Base-by-base conservation (phyloP, 1,140 invertebrate species). In the Cydia strobilella region DNA sequence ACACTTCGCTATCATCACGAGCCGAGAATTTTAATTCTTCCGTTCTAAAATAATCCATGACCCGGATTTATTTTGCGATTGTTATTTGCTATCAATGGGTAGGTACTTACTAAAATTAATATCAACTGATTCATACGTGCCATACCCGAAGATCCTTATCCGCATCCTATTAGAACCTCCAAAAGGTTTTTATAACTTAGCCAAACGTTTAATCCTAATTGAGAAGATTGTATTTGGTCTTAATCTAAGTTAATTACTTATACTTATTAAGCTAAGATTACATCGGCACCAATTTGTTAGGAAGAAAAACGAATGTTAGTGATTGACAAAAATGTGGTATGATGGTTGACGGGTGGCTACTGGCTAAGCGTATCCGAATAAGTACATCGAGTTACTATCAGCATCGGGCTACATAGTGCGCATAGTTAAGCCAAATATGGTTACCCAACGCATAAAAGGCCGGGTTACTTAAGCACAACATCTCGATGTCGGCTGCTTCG, bases 51-150 rank as follows among this genome's bases (percentile, higher is more conserved):
- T 74, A 75, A 76, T 74, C 72, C 62, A 71, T 48, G 74, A 82
- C 72, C 76, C 77, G 74, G 78, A 78, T 73, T 78, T 69, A 69
- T 31, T 69, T n/a, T 69, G 31, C n/a, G 65, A 39, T 69, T 69
- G 65, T 69, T 69, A 9, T 31, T 35, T 3, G 7, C 65, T 69
- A 18, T 39, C 4, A n/a, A 51, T 51, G 2, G 10, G 15, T 18
- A 51, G 15, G 15, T 51, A n/a, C n/a, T 7, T 18, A 9, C n/a
- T 59, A 69, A 39, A 18, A 78, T 79, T 79, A 84, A 80, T 80
- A 80, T 74, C 79, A 80, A 78, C 72, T 75, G 73, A 80, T 73
- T 78, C 74, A 81, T 73, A 74, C 72, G 74, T 78, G 51, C 20
- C 6, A 15, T 35, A 69, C 18, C 2, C 18, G 27, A 72, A 78